Base-by-base conservation (phyloP, 2,888 invertebrate genomes). In the Drosophila maculinotata region DNA sequence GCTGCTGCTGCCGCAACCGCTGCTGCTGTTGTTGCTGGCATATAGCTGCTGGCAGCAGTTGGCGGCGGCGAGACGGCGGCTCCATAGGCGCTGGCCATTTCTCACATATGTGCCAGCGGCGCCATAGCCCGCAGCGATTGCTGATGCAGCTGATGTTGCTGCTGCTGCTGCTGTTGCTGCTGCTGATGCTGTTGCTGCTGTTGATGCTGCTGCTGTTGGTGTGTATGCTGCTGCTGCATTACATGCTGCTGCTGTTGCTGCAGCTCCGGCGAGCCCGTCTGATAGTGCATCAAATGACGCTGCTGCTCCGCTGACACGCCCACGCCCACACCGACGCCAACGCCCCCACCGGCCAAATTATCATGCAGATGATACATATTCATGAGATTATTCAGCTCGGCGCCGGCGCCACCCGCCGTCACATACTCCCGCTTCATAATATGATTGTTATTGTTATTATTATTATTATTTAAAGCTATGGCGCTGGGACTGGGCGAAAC, bases 401-500 rank as follows among this genome's bases (percentile, higher is more conserved):
- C 93, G 82, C 93, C 93, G 44, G 89, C 90, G 45, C 90, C 91
- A 10, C 75, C 84, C 26, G 87, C 90, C 57, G 91, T 91, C 60
- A 90, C 89, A 92, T 95, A 95, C 91, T 96, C 95, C 75, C 95
- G 93, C 92, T 96, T 96, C 93, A 96, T 93, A 9, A 89, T 89
- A 54, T 89, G 89, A 62, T 90, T 89, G 62, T 88, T 88, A 57
- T 90, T 91, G 60, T 89, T 91, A 76, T 25, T 57, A 41, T 79
- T 74, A 47, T 76, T 69, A 52, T 90, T 91, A 57, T 87, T 87
- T 39, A 79, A 74, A 80, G 91, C 87, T 67, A 90, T 88, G 39
- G 91, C 86, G 71, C 89, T 90, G 92, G 93, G 96, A 92, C 93
- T 95, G 47, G 97, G 96, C 53, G 96, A 96, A 85, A 96, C 96